Percentiles rank a stretch among this genome's conserved stretches.
Conservation (phyloP, 2,113 vertebrate genomes). For the Marmota monax region DNA sequence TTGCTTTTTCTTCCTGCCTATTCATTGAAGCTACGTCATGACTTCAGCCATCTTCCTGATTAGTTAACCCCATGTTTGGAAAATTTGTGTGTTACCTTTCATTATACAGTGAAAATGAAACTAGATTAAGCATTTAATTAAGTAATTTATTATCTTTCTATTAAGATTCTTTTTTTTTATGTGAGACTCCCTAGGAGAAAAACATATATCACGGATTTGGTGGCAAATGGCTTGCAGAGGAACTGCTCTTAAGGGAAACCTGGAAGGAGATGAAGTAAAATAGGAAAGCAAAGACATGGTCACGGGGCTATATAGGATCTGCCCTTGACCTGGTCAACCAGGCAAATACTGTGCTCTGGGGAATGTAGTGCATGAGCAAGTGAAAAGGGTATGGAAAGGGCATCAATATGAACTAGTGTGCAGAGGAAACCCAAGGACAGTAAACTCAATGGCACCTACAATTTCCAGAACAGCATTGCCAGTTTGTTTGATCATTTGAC, state of each 20-base stretch:
- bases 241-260: not conserved
- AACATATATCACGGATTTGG: not conserved
- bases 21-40: not conserved
- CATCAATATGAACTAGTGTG: not conserved
- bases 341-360: not conserved
- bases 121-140: not conserved
- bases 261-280: not conserved
- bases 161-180: not conserved
- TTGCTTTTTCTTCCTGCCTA: not conserved
- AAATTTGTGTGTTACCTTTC: not conserved
- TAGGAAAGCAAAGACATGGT: not conserved
- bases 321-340: not conserved
- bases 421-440: not conserved
- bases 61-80: not conserved
- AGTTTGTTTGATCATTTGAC: constrained; percentile 6
- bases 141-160: not conserved
- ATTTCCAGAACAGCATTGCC: not conserved
- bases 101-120: constrained; percentile 5
- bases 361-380: too few species aligned
- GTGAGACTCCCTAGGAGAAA: not conserved
- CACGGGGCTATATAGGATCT: rapidly evolving
- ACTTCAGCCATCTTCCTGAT: not conserved
- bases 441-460: not conserved
- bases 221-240: not conserved
- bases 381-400: not conserved